These are phyloP conservation scores for Parelbella ahira DNA, from an alignment of 2,888 invertebrate species.

Conservation along the genomic window DNA sequence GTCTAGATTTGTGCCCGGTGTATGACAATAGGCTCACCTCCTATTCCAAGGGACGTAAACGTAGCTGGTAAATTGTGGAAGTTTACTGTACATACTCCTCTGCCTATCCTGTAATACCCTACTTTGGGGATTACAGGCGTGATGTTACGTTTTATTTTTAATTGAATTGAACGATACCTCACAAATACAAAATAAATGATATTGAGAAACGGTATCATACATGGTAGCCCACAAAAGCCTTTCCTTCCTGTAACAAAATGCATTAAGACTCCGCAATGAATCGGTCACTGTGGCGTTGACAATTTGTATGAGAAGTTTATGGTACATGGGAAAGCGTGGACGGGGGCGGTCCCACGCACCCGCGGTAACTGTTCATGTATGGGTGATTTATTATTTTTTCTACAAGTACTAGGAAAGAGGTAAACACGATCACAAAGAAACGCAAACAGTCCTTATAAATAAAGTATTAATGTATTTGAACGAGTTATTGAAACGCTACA, in stretches of 20 bases:
- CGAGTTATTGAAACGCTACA: too few species aligned
- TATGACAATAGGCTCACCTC: too few species aligned
- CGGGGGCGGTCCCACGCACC: slow-evolving; percentile 51
- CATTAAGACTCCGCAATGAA: slow-evolving; percentile 35
- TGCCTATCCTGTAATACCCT: too few species aligned
- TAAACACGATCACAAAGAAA: slow-evolving; percentile 17
- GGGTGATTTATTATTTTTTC: slow-evolving; percentile 21
- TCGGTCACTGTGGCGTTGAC: slow-evolving; percentile 35
- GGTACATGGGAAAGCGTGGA: slow-evolving; percentile 51
- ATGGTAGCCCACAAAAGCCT: slow-evolving; percentile 8
- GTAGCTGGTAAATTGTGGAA: too few species aligned
- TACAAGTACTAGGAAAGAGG: slow-evolving; percentile 9
- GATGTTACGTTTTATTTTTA: too few species aligned
- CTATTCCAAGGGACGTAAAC: too few species aligned
- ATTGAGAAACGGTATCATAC: slow-evolving; percentile 19
- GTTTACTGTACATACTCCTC: too few species aligned
- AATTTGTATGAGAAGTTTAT: slow-evolving; percentile 24
- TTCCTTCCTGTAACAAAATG: slow-evolving; percentile 30
- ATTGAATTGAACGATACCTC: too few species aligned
- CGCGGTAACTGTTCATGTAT: slow-evolving; percentile 22
- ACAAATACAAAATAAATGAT: background rate
- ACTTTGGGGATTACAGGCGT: too few species aligned
- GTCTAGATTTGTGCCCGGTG: too few species aligned
- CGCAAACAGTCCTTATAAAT: slow-evolving; percentile 10
- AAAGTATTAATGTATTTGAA: background rate